These are phyloP conservation scores for Trilocha varians DNA, from an alignment of 2,888 invertebrate genomes.

Conservation along the genomic window DNA sequence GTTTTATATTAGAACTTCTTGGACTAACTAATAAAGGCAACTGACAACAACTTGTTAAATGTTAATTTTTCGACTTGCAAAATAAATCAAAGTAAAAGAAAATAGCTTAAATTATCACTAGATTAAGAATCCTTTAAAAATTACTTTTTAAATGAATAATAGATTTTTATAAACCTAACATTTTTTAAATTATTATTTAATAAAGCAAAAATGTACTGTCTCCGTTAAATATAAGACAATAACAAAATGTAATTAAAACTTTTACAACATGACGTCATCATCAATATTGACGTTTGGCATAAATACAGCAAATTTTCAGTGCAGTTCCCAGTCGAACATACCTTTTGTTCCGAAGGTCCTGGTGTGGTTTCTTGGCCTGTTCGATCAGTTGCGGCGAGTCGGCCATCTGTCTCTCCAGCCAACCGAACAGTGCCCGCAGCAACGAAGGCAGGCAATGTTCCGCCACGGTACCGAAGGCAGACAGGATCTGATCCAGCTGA, in stretches of 20 bases:
- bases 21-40: too few relatives aligned
- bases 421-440: slow-evolving; percentile 91
- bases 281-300: too few relatives aligned
- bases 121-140: too few relatives aligned
- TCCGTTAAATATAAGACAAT: too few relatives aligned
- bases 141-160: background rate
- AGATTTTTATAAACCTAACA: background rate
- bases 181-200: too few relatives aligned
- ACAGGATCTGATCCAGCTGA: slow-evolving; percentile 94
- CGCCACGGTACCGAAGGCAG: slow-evolving; percentile 93
- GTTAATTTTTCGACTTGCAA: too few relatives aligned
- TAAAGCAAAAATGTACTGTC: too few relatives aligned
- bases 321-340: slow-evolving; percentile 11
- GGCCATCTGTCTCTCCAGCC: slow-evolving; percentile 92
- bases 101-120: too few relatives aligned
- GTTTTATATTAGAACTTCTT: too few relatives aligned
- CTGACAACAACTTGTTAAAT: too few relatives aligned
- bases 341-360: slow-evolving; percentile 69
- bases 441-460: slow-evolving; percentile 98
- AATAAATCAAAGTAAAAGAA: too few relatives aligned
- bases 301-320: too few relatives aligned
- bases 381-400: slow-evolving; percentile 73
- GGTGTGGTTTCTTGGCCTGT: slow-evolving; percentile 70
- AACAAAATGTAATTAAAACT: background rate
- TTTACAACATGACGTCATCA: background rate